Base-by-base conservation (phyloP, 2,888 invertebrate genomes). In the Schrankia costaestrigalis region DNA sequence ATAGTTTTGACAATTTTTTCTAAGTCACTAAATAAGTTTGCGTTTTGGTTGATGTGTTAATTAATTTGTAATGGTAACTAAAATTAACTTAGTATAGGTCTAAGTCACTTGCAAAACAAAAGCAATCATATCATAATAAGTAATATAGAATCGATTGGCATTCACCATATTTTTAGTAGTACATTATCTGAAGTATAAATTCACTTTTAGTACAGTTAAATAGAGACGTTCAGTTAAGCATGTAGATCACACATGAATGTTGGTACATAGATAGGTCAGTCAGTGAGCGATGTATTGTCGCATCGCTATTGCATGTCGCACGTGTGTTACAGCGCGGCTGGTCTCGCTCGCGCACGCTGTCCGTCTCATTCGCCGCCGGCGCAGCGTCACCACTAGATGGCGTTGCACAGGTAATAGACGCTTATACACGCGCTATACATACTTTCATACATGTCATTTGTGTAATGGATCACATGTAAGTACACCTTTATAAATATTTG, bases 341-440 rank as follows among this genome's bases (percentile, higher is more conserved):
- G 96, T 95, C 96, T 17, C 90, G 97, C 44, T 95, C 96, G 24
- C 90, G 97, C 58, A 96, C 97, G 34, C 90, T 97, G 60, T 97
- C 96, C 33, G 95, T 97, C 34, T 95, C 95, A 67, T 96, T 95
- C 75, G 92, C 92, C 13, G 92, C 92, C 18, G 95, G 94, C 46
- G 91, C 92, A 11, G 92, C 90, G 28, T 95, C 95, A 67, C 96
- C 95, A 41, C 84, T 93, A 43, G 96, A 94, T 94, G 56, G 93
- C 93, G 45, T 91, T 88, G 78, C 86, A 75, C 89, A 89, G 88
- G 89, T 88, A 84, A 77, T 34, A 42, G 26, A 37, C 32, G 43
- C 56, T 57, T 33, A 31, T 29, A 40, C 32, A 26, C 31, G 28
- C 42, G 25, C 31, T 51, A n/a, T 22, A 21, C 11, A 26, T 26